Evolutionary conservation across 2,797 vertebrate genomes (phyloP).

Genomic region (Falco biarmicus): DNA sequence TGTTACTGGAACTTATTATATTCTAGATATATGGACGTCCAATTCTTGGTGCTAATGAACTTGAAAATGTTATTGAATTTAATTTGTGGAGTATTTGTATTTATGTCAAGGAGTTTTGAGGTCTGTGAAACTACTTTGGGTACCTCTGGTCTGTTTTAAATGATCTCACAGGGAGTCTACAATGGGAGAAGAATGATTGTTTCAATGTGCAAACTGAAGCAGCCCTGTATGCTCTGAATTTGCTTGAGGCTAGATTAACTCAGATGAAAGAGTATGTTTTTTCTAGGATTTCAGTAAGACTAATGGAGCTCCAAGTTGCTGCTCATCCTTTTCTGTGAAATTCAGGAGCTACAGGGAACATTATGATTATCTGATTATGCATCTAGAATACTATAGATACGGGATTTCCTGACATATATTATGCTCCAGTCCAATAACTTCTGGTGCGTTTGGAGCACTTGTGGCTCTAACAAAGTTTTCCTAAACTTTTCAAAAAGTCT

Average conservation of each 20-base stretch:
- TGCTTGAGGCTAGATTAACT: slow-evolving; percentile 8
- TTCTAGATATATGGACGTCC: not conserved
- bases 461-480: not conserved
- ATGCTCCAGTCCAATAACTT: not conserved
- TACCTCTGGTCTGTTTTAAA: not conserved
- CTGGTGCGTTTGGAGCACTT: not conserved
- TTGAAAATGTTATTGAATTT: not conserved
- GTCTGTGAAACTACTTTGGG: not conserved
- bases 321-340: not conserved
- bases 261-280: not conserved
- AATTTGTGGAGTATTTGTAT: not conserved
- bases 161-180: not conserved
- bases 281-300: slow-evolving; percentile 10
- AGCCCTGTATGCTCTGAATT: not conserved
- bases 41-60: not conserved
- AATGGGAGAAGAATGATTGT: not conserved
- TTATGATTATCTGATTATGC: not conserved
- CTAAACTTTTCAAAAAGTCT: not conserved
- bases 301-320: not conserved
- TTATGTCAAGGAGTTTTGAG: not conserved
- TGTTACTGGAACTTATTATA: slow-evolving; percentile 38
- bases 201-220: not conserved
- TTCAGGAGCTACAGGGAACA: not conserved
- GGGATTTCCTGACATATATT: not conserved
- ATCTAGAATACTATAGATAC: not conserved